These are phyloP conservation scores for Ceratina australensis DNA, from an alignment of 1,140 invertebrate species.

Conservation along the genomic window DNA sequence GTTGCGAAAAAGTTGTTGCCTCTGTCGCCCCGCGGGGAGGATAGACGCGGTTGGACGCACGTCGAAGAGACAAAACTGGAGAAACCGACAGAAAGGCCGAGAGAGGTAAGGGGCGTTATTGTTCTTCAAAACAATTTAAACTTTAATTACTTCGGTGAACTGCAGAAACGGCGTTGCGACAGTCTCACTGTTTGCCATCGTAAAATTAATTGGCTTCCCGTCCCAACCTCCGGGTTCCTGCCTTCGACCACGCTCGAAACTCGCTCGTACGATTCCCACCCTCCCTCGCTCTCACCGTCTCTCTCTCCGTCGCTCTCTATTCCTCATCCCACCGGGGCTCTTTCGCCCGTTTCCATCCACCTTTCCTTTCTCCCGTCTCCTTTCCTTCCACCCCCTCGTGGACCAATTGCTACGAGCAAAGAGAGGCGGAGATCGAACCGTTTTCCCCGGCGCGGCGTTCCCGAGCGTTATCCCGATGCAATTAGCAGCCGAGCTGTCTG, in stretches of 20 bases:
- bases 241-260: slow-evolving; percentile 55
- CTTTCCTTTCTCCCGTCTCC: slow-evolving; percentile 41
- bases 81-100: slow-evolving; percentile 21
- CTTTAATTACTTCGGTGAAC: slow-evolving; percentile 73
- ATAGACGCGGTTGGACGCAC: slow-evolving; percentile 29
- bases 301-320: slow-evolving; percentile 3
- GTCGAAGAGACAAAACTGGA: slow-evolving; percentile 28
- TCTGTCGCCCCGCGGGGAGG: not conserved
- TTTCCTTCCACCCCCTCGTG: slow-evolving; percentile 24
- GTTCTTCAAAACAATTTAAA: slow-evolving; percentile 74
- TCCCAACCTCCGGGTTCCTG: slow-evolving; percentile 39
- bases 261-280: slow-evolving; percentile 32
- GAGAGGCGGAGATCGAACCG: slow-evolving; percentile 61
- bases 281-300: not conserved
- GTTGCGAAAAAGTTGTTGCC: too few relatives aligned
- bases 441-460: slow-evolving; percentile 56
- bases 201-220: slow-evolving; percentile 71
- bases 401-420: slow-evolving; percentile 57
- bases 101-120: slow-evolving; percentile 59
- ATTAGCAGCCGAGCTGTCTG: slow-evolving; percentile 63
- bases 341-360: slow-evolving; percentile 26
- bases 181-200: slow-evolving; percentile 72
- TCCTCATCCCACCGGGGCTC: not conserved
- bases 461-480: slow-evolving; percentile 67
- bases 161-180: slow-evolving; percentile 72